Base-by-base conservation (phyloP, 2,797 vertebrate species). In the Acestrorhynchus altus region DNA sequence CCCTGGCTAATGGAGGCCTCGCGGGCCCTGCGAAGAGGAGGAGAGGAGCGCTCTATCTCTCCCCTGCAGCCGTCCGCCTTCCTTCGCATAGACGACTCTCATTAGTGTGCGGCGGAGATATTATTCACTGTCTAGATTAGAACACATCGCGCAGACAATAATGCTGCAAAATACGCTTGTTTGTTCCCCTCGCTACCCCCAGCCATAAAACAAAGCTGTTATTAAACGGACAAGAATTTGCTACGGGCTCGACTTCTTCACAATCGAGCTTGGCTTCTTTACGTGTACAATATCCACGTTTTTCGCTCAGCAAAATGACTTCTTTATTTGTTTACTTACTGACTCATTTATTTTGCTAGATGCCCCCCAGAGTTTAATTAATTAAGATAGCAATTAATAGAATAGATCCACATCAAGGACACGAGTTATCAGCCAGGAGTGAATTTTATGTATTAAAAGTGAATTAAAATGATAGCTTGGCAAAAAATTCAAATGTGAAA, bases 41-140 rank as follows among this genome's bases (percentile, higher is more conserved):
- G 57, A 60, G 63, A 64, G 26, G 52, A 74, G 26, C 39, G 20
- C 66, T 72, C 72, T 83, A 86, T 87, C 85, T 86, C 56, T 69
- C 11, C 60, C 40, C 57, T 56, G 77, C 86, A 87, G 85, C 81
- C 60, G 9, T 31, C 51, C 24, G 42, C 63, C 39, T 51, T 42
- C 65, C 75, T 75, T 66, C 74, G 57, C 79, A 74, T 73, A 66
- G 60, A 24, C 60, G n/a, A 77, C 82, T 76, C 81, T 83, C 83
- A 86, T 87, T 86, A 87, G 77, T 63, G 76, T 46, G 59, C 59
- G 22, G 47, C 59, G 16, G 24, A 67, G 81, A 81, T 82, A 81
- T 83, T 83, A 75, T 65, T 84, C 77, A 81, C 73, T 72, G 57
- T 60, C 42, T 66, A 65, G 61, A 77, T 70, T 77, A 82, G 74